These are phyloP conservation scores for Hippopotamus amphibius DNA, from an alignment of 2,113 vertebrate species.

Conservation along the genomic window DNA sequence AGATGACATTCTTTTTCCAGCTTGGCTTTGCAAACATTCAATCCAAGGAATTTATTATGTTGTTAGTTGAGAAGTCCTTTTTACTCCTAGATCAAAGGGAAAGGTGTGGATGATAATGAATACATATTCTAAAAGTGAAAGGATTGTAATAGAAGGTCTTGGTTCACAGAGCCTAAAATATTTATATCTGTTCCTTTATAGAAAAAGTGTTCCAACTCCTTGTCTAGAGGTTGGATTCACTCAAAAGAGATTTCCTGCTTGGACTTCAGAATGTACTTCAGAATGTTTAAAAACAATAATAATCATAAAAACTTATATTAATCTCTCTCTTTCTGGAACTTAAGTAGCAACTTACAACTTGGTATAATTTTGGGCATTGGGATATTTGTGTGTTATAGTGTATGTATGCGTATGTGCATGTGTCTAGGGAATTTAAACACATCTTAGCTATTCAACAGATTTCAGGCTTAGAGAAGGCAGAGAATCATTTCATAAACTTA, in stretches of 20 bases:
- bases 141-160: neutral
- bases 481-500: neutral
- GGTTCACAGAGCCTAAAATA: neutral
- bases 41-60: neutral
- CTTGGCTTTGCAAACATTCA: neutral
- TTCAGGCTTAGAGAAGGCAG: neutral
- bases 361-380: neutral
- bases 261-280: neutral
- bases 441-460: neutral
- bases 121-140: constrained; percentile 27
- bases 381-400: neutral
- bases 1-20: neutral
- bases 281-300: neutral
- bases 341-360: neutral
- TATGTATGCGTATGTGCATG: neutral
- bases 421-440: neutral
- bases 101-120: neutral
- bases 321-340: neutral
- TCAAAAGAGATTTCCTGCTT: neutral
- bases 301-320: neutral
- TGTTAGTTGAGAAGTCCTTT: neutral
- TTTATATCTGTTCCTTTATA: neutral
- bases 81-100: neutral
- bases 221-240: neutral
- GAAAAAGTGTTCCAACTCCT: neutral